phyloP scores from a whole-genome alignment of 2,113 vertebrate genomes.

The Oreochromis aureus region DNA sequence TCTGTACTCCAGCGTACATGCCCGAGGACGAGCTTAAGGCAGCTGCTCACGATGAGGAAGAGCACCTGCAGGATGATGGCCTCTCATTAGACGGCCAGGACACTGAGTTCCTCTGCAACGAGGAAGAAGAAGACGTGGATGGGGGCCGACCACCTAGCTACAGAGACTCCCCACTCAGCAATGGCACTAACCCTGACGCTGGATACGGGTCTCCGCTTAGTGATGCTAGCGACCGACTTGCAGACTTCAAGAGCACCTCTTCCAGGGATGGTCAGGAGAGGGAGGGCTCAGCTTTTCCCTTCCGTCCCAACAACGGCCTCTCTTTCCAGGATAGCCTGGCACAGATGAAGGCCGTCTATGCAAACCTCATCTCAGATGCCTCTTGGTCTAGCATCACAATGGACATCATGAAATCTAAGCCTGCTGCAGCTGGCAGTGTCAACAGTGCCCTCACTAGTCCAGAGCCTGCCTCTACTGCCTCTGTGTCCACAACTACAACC shows the following conservation, averaged over 20 bases:
- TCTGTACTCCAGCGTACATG: conserved; percentile 86
- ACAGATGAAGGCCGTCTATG: conserved; percentile 99
- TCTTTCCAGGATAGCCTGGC: conserved; percentile 97
- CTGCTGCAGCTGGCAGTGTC: conserved; percentile 54
- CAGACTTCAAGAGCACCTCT: conserved; percentile 88
- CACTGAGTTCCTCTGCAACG: conserved; percentile 85
- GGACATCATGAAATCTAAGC: conserved; percentile 91
- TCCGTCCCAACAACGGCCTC: conserved; percentile 72
- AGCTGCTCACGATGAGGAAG: conserved; percentile 81
- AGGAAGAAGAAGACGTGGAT: conserved; percentile 88
- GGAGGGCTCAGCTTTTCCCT: conserved; percentile 72
- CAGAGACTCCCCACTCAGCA: conserved; percentile 95
- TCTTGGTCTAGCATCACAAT: conserved; percentile 95
- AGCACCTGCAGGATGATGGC: conserved; percentile 85
- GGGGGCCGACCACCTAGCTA: conserved; percentile 81
- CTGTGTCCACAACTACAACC: conserved; percentile 57
- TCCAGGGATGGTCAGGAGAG: conserved; percentile 87
- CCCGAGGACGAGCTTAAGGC: conserved; percentile 97
- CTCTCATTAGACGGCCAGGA: conserved; percentile 89
- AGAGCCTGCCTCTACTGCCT: conserved; percentile 51
- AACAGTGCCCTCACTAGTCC: conserved; percentile 55
- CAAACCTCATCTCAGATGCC: conserved; percentile 95
- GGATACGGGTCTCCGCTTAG: conserved; percentile 96
- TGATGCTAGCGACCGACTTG: conserved; percentile 89
- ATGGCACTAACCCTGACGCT: conserved; percentile 91